Conservation (phyloP, 2,113 vertebrate species). For the Leucoraja erinaceus region DNA sequence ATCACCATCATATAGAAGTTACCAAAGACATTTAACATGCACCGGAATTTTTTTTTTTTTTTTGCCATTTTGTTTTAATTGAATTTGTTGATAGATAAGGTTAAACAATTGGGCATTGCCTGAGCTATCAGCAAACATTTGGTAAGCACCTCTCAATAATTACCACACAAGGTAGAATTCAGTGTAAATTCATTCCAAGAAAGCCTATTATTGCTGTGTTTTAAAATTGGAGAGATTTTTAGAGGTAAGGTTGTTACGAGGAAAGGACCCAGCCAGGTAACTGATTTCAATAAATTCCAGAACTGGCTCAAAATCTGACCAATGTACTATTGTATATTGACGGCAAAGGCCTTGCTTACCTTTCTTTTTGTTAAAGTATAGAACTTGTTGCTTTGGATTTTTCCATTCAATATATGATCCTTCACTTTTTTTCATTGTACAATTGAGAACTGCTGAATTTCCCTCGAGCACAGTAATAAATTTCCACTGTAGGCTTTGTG, state of each 20-base stretch:
- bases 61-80: background rate
- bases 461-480: constrained; percentile 25
- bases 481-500: background rate
- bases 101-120: background rate
- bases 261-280: background rate
- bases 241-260: background rate
- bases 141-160: background rate
- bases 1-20: background rate
- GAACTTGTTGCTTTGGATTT: background rate
- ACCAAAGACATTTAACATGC: background rate
- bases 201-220: background rate
- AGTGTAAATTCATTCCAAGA: background rate
- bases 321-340: background rate
- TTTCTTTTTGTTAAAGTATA: background rate
- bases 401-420: background rate
- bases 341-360: background rate
- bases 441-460: background rate
- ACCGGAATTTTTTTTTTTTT: background rate
- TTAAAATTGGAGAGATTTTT: background rate
- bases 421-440: background rate
- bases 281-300: background rate
- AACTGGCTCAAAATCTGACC: background rate
- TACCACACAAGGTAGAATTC: background rate
- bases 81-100: background rate
- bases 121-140: background rate